Percentiles rank a stretch among this genome's conserved stretches.
Evolutionary conservation across 2,113 vertebrate genomes (phyloP).

Genomic region (Psittacara wagleri): DNA sequence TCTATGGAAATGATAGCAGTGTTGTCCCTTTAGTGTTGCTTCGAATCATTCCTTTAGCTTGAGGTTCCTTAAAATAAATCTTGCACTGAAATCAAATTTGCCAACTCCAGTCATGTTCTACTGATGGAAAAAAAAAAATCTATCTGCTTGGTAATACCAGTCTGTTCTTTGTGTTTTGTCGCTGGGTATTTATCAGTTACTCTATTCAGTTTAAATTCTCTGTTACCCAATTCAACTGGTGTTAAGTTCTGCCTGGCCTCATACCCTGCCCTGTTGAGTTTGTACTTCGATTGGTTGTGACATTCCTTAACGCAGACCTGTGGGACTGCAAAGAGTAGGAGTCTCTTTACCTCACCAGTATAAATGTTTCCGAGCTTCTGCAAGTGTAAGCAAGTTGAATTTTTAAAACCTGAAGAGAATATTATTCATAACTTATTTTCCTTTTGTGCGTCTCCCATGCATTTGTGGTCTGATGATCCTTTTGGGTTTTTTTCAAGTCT

Average conservation of each 20-base stretch:
- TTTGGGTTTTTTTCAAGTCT: neutral
- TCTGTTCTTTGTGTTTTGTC: neutral
- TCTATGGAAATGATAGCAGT: neutral
- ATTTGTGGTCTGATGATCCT: neutral
- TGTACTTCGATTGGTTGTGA: neutral
- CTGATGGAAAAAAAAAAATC: neutral
- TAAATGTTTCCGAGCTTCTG: neutral
- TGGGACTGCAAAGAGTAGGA: neutral
- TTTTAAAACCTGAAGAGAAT: neutral
- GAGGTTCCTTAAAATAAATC: neutral
- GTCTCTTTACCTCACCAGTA: neutral
- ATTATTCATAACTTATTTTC: neutral
- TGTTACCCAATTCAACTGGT: neutral
- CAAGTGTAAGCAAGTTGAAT: neutral
- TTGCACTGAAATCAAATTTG: neutral
- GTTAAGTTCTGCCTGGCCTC: neutral
- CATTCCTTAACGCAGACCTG: neutral
- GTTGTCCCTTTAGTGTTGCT: neutral
- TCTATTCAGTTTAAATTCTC: neutral
- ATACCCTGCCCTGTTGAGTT: neutral
- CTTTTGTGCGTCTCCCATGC: neutral
- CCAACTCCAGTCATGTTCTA: neutral
- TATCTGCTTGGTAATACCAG: neutral
- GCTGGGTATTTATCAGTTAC: neutral
- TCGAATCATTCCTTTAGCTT: neutral